Base-by-base conservation (phyloP, 1,140 invertebrate species). In the Solenopsis invicta region DNA sequence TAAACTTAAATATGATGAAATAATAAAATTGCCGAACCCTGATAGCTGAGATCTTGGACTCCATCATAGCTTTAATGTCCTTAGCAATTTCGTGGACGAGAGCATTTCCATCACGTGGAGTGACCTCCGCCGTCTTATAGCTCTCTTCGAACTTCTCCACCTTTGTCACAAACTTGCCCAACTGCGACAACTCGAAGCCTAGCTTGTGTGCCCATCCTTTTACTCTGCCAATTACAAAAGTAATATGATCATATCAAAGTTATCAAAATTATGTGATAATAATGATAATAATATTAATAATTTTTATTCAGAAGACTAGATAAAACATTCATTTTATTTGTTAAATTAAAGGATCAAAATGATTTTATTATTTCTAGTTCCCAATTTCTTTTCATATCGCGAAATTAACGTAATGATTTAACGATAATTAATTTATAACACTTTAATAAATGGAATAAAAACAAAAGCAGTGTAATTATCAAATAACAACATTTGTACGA, bases 21-120 rank as follows among this genome's bases (percentile, higher is more conserved):
- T 24, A 18, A n/a, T 29, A 81, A 1, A 21, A 56, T 45, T 92
- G 93, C 95, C 29, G 29, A 29, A 97, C 97, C 95, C 96, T 97
- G 21, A 98, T 97, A 16, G 98, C 98, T 86, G 97, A 97, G 82
- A 98, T 97, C 96, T 98, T 98, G 4, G 97, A 96, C 84, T 97
- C 97, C 97, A 98, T 98, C 97, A 98, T 98, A 9, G 96, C 96
- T 89, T 97, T 96, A 80, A 98, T 97, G 88, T 98, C 97, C 86
- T 97, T 96, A 16, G 97, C 97, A 94, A 98, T 98, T 69, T 97
- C 97, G 86, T 97, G 96, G 2, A 98, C 96, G 87, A 98, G 93
- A 90, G 96, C 96, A 88, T 96, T 96, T 9, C 98, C 97, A 94
- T 97, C 97, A 91, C 97, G 96, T 10, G 96, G 95, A 75, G 96